Conservation (phyloP, 2,888 invertebrate species). For the Acanthosepion lycidas region DNA sequence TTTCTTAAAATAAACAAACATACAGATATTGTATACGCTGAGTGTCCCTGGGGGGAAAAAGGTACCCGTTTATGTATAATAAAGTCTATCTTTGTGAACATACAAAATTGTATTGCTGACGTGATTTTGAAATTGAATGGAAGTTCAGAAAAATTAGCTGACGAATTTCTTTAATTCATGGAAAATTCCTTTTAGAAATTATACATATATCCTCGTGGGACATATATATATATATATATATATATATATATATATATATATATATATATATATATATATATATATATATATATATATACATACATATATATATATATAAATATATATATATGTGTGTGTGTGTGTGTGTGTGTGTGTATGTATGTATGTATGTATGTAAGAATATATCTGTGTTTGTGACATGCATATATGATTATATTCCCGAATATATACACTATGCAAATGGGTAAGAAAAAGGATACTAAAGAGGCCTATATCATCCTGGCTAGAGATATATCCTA, state of each 20-base stretch:
- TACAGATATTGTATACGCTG: neutral
- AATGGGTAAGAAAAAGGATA: too few relatives aligned
- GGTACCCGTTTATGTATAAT: too few relatives aligned
- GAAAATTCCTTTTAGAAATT: neutral
- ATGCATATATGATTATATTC: too few relatives aligned
- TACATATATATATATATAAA: neutral
- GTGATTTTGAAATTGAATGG: neutral
- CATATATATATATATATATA: too few relatives aligned
- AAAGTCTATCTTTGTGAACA: neutral
- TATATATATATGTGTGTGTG: neutral
- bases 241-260: neutral
- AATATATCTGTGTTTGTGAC: too few relatives aligned
- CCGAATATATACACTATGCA: too few relatives aligned
- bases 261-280: neutral
- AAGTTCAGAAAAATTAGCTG: neutral
- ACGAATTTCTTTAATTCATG: neutral
- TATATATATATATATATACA: neutral
- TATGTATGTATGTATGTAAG: neutral
- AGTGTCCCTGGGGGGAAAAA: neutral
- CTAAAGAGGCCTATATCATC: too few relatives aligned
- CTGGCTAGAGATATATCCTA: too few relatives aligned
- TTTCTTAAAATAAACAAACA: neutral
- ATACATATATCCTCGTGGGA: neutral
- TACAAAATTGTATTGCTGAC: neutral
- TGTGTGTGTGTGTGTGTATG: neutral